Evolutionary conservation across 2,113 vertebrate genomes (phyloP).

Genomic region (Trogon melanurus): DNA sequence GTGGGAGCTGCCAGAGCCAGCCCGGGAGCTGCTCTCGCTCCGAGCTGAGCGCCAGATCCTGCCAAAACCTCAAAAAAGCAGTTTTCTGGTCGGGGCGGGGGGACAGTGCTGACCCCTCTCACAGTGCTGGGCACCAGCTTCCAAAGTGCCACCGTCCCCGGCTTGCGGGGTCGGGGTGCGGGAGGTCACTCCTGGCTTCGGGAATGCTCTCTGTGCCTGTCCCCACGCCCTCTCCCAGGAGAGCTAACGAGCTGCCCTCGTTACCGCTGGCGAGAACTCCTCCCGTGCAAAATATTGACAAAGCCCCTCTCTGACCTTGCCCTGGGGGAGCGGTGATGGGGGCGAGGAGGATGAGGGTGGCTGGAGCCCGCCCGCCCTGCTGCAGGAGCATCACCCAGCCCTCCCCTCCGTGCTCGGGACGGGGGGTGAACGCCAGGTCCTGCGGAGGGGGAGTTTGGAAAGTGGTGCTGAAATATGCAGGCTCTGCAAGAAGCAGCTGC

Average conservation of each 20-base stretch:
- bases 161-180: not conserved
- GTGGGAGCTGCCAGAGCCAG: not conserved
- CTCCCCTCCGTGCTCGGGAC: not conserved
- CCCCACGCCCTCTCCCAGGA: not conserved
- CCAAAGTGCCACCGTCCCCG: rapidly evolving
- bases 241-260: not conserved
- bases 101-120: not conserved
- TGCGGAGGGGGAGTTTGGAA: not conserved
- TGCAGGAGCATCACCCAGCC: not conserved
- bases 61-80: not conserved
- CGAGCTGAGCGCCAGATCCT: not conserved
- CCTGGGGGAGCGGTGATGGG: rapidly evolving
- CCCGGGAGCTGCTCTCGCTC: not conserved
- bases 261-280: not conserved
- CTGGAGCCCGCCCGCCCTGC: not conserved
- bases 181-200: not conserved
- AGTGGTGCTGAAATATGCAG: not conserved
- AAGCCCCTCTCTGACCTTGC: no score
- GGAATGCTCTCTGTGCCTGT: not conserved
- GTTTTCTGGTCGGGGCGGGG: not conserved
- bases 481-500: not conserved
- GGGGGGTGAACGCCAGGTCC: not conserved
- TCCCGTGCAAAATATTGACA: rapidly evolving
- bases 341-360: no score
- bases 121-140: not conserved